Evolutionary conservation across 2,113 vertebrate genomes (phyloP).

Genomic region (Oryzias curvinotus): DNA sequence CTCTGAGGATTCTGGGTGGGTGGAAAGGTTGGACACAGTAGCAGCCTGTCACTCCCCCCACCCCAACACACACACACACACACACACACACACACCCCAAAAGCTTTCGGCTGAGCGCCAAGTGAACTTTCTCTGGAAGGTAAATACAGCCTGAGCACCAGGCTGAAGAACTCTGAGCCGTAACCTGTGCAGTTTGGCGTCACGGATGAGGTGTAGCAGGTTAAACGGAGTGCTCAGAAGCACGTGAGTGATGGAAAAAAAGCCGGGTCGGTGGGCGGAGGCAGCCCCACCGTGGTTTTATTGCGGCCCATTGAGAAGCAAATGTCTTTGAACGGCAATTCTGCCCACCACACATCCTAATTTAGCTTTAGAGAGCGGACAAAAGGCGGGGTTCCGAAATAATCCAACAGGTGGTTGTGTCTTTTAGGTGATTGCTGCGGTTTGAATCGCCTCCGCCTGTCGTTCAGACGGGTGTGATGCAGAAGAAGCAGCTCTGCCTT

Average conservation of each 20-base stretch:
- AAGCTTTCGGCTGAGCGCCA: slow-evolving; percentile 65
- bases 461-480: background rate
- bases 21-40: slow-evolving; percentile 67
- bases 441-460: background rate
- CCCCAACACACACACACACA: background rate
- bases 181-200: slow-evolving; percentile 41
- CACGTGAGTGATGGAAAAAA: slow-evolving; percentile 54
- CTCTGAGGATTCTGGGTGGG: slow-evolving; percentile 57
- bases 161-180: slow-evolving; percentile 47
- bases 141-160: slow-evolving; percentile 71
- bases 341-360: slow-evolving; percentile 44
- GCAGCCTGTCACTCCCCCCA: slow-evolving; percentile 38
- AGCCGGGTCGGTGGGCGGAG: slow-evolving; percentile 41
- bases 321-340: slow-evolving; percentile 54
- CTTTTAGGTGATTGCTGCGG: background rate
- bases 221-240: slow-evolving; percentile 25
- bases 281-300: slow-evolving; percentile 60
- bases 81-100: slow-evolving; percentile 9
- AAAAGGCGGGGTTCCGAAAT: slow-evolving; percentile 11
- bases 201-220: slow-evolving; percentile 25
- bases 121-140: slow-evolving; percentile 69
- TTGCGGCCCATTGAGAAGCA: slow-evolving; percentile 70
- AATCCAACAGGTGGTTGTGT: background rate
- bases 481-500: too few species aligned
- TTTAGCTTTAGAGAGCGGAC: slow-evolving; percentile 29